Base-by-base conservation (phyloP, 1,140 invertebrate species). In the Campoletis sonorensis region DNA sequence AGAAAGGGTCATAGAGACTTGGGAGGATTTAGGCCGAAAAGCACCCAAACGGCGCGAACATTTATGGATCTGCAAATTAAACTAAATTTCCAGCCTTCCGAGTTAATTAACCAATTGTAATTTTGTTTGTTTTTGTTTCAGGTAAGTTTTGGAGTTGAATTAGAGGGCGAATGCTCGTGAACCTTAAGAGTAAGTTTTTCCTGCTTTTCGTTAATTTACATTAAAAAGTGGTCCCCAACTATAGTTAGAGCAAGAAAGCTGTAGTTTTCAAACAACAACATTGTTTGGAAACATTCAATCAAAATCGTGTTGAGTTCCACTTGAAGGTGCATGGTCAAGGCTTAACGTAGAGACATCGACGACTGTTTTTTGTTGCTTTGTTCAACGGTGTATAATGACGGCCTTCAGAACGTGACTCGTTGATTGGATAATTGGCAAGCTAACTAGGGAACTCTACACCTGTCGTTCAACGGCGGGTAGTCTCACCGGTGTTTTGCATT, bases 401-500 rank as follows among this genome's bases (percentile, higher is more conserved):
- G 11, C 18, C 15, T 70, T 70, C 67, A 15, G 13, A 15, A 70
- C 67, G 15, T 70, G 27, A 33, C 67, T 18, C 67, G 58, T 61
- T 78, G n/a, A 78, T 78, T 78, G 76, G 54, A 45, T 78, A 64
- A 78, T 78, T 78, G 76, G 21, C 11, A 64, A 70, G n/a, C 45
- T 37, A 23, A 64, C n/a, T 78, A 2, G 54, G 18, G 10, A 78
- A 64, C 21, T n/a, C n/a, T 26, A 21, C 76, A 78, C 76, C 76
- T 78, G 76, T 78, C 76, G 76, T 78, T 78, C 37, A 64, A 54
- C 30, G 33, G 11, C 30, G 37, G 76, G 40, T 78, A 45, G 76
- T 21, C 76, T 78, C 67, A 18, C 67, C 11, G 67, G 27, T 70
- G 27, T 33, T 61, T 64, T 78, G 58, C 76, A 78, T 78, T 78